Evolutionary conservation across 2,888 invertebrate genomes (phyloP), one percentile per base, ranked within the genome.

Genomic region (Dolichopus griseipennis): DNA sequence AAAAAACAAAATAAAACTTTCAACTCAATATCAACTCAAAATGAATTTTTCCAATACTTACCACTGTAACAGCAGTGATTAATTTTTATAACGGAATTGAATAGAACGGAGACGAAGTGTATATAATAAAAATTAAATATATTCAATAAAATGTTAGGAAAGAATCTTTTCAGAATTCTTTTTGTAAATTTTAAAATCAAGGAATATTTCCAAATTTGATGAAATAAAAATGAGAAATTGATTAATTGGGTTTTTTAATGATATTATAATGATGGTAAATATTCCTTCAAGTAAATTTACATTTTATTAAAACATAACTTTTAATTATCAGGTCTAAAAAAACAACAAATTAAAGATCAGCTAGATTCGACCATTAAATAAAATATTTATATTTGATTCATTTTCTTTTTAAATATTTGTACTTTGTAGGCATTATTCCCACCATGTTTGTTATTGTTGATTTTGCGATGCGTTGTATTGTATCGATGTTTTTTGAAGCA

Each of bases 221-320:
- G 52, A 52, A 52, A n/a, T n/a, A n/a, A n/a, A 52, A 52, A 27
- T 52, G 52, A 52, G 2, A 18, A 52, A 18, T 52, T 18, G 2
- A 12, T 41, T 41, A n/a, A n/a, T n/a, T n/a, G 4, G 15, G 43
- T 43, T 9, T 43, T n/a, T n/a, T n/a, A n/a, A 43, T 43, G 7
- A 43, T 12, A 43, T 3, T 10, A 18, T 52, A 52, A 52, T 52
- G 52, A 52, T 52, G 52, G 52, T 2, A 7, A 52, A 52, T 52
- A 52, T 52, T 52, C 52, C 52, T 52, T 52, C 52, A 52, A 52
- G n/a, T 52, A 52, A 52, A 52, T 52, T 52, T 52, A 52, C 52
- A 52, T 52, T 15, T 52, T 52, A 12, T 52, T 52, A 18, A 18
- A 15, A 12, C 2, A 12, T 15, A 52, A 27, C 5, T 52, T 52